Base-by-base conservation (phyloP, 2,113 vertebrate species). In the Aepyceros melampus region DNA sequence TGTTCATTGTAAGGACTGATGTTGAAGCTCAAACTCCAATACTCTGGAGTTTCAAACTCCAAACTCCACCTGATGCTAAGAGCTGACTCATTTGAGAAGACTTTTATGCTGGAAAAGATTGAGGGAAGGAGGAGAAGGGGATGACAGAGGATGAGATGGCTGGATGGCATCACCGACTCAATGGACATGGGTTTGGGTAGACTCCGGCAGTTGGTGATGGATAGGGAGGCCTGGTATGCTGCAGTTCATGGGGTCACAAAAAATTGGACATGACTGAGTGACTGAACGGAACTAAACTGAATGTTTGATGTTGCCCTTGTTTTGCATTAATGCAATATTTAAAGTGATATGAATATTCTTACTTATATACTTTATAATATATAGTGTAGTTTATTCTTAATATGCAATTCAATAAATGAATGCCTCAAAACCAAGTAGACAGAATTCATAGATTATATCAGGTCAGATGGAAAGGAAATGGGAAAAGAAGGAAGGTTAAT, bases 321-420 rank as follows among this genome's bases (percentile, higher is more conserved):
- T 79, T 64, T 43, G 6, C 55, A 78, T 27, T n/a, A 97, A 3
- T 58, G 27, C 10, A 84, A 12, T 8, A 67, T 33, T 91, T 67
- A 40, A 84, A 94, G 16, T 88, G 16, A 90, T 40, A 87, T 25
- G 16, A 60, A 51, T 47, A 58, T 49, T 49, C 40, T 95, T 79
- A 45, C 5, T 47, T 49, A 49, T 79, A 79, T 49, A 33, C 29
- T 56, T 82, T 74, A 27, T 67, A 29, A 45, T 87, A 86, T 33
- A 19, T 10, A 82, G 10, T 76, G 1, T 90, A 45, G 31, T 64
- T 81, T 76, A 55, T 47, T 4, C 6, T 55, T 29, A 3, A 14
- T 71, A 92, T 86, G 3, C 11, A 92, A 86, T 31, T 93, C 60
- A 79, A 29, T 71, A 79, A 92, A 92, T 49, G 71, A 89, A 92